Evolutionary conservation across 2,113 vertebrate species (phyloP).

Genomic region (Myrmecobius fasciatus): DNA sequence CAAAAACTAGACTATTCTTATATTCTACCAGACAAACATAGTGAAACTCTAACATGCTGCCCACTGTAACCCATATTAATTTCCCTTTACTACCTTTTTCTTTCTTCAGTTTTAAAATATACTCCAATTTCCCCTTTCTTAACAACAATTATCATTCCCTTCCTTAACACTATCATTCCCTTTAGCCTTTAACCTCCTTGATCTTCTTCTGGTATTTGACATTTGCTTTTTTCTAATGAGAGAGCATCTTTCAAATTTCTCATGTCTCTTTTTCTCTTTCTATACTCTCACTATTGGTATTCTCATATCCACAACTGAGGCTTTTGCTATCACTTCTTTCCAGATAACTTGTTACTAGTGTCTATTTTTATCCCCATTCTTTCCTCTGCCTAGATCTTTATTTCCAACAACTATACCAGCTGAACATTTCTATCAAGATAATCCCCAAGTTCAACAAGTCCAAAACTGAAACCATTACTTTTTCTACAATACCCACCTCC

Average conservation of each 20-base stretch:
- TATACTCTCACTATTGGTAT: background rate
- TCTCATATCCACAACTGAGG: background rate
- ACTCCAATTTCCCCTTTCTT: background rate
- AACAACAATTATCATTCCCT: background rate
- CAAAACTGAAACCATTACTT: background rate
- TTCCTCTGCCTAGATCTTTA: background rate
- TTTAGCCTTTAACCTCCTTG: background rate
- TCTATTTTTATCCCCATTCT: background rate
- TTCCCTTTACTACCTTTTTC: background rate
- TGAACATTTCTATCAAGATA: background rate
- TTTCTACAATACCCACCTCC: background rate
- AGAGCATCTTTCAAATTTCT: background rate
- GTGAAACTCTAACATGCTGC: background rate
- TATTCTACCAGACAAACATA: background rate
- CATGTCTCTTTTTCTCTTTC: background rate
- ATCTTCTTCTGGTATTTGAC: too few species aligned
- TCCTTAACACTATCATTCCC: too few species aligned
- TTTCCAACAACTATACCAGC: background rate
- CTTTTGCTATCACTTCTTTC: background rate
- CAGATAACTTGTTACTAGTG: background rate
- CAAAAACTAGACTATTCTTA: background rate
- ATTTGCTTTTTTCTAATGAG: background rate
- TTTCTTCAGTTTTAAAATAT: background rate
- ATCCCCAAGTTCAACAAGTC: background rate
- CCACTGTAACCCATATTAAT: background rate